Evolutionary conservation across 2,888 invertebrate species (phyloP).

Genomic region (Tromatobia lineatoria): DNA sequence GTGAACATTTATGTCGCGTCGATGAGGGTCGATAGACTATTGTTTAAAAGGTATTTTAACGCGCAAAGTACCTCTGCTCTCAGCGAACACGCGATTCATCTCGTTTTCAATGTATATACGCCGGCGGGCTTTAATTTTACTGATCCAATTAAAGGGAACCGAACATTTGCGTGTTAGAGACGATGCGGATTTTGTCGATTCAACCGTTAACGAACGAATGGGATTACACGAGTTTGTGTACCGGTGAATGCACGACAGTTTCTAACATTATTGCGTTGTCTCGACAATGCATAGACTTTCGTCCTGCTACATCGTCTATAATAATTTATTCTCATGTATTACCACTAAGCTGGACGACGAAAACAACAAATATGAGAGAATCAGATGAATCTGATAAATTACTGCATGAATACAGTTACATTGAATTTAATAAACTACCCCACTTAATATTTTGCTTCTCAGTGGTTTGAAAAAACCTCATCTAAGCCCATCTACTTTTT

Average conservation of each 20-base stretch:
- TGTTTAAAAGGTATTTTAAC: constrained; percentile 26
- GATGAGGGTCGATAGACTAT: constrained; percentile 24
- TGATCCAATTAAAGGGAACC: constrained; percentile 40
- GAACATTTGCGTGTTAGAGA: constrained; percentile 13
- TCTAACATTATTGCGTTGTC: constrained; percentile 44
- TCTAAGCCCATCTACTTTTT: too few species aligned
- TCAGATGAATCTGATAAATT: not conserved
- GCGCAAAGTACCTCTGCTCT: constrained; percentile 23
- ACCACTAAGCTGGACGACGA: not conserved
- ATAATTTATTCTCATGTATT: constrained; percentile 18
- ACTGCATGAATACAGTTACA: not conserved
- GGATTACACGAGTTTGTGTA: constrained; percentile 36
- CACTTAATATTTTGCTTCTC: too few species aligned
- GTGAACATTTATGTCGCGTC: constrained; percentile 11
- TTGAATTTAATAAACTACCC: not conserved
- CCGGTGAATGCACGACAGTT: constrained; percentile 16
- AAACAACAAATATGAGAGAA: not conserved
- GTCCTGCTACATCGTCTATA: constrained; percentile 10
- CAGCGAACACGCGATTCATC: constrained; percentile 23
- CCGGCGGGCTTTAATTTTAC: constrained; percentile 31
- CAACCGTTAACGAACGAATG: constrained; percentile 42
- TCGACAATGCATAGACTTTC: constrained; percentile 23
- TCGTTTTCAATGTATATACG: not conserved
- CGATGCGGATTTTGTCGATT: constrained; percentile 42
- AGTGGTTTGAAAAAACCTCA: not conserved